Conservation (phyloP, 2,113 vertebrate species). For the Pampusana beccarii region DNA sequence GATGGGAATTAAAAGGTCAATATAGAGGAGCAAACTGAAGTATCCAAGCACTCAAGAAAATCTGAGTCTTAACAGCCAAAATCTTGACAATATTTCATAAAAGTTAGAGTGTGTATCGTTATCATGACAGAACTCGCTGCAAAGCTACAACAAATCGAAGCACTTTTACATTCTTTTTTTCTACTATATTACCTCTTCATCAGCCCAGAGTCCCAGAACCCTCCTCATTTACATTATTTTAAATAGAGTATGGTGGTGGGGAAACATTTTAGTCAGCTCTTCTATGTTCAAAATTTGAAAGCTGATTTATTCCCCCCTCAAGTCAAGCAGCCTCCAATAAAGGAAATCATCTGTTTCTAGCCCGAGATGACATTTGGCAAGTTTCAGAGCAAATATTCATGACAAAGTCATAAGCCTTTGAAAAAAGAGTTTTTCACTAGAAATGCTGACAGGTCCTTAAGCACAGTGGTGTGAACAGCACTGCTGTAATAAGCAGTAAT, state of each 20-base stretch:
- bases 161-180: neutral
- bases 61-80: neutral
- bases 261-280: neutral
- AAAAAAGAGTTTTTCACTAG: constrained; percentile 34
- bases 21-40: neutral
- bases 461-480: constrained; percentile 50
- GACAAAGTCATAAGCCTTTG: constrained; percentile 49
- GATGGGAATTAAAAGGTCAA: neutral
- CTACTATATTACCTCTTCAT: neutral
- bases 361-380: constrained; percentile 36
- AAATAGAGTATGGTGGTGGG: neutral
- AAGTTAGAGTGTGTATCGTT: neutral
- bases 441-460: constrained; percentile 64
- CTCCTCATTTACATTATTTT: neutral
- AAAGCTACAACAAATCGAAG: neutral
- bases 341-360: constrained; percentile 19
- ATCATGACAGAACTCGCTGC: neutral
- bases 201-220: neutral
- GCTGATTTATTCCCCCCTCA: neutral
- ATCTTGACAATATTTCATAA: neutral
- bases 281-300: neutral
- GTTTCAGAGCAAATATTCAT: constrained; percentile 31
- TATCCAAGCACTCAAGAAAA: neutral
- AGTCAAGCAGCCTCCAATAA: neutral
- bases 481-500: constrained; percentile 41